A percentile compares a stretch with the other conserved stretches of the same genome.
Evolutionary conservation across 2,888 invertebrate genomes (phyloP).

Genomic region (Drosophila diplacantha): DNA sequence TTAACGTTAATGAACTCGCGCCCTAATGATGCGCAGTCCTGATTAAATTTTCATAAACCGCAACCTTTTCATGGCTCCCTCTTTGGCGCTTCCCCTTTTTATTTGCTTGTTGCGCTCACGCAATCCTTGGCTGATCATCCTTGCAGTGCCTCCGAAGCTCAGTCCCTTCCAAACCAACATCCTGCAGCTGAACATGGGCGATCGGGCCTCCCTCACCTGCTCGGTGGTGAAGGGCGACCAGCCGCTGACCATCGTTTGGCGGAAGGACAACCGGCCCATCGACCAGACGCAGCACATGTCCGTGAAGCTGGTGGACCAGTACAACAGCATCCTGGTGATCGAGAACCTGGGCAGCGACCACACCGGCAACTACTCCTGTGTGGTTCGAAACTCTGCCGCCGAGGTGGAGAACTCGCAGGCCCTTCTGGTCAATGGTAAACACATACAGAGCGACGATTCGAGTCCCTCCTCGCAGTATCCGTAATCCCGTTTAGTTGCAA

Average conservation of each 20-base stretch:
- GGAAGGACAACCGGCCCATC: slow-evolving; percentile 84
- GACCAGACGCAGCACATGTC: slow-evolving; percentile 82
- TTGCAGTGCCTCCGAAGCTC: slow-evolving; percentile 85
- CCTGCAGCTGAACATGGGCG: slow-evolving; percentile 84
- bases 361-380: slow-evolving; percentile 88
- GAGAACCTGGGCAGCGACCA: slow-evolving; percentile 86
- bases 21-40: slow-evolving; percentile 65
- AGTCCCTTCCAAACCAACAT: slow-evolving; percentile 85
- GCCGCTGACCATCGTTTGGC: slow-evolving; percentile 87
- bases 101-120: slow-evolving; percentile 18
- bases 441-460: slow-evolving; percentile 36
- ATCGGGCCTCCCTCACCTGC: slow-evolving; percentile 86
- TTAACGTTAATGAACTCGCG: slow-evolving; percentile 61
- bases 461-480: slow-evolving; percentile 23
- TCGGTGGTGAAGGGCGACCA: slow-evolving; percentile 87
- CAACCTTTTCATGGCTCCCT: slow-evolving; percentile 23
- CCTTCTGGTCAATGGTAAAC: slow-evolving; percentile 88
- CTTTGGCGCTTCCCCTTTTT: slow-evolving; percentile 14
- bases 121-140: slow-evolving; percentile 47
- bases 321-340: slow-evolving; percentile 87
- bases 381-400: slow-evolving; percentile 85
- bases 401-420: slow-evolving; percentile 86
- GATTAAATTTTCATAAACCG: slow-evolving; percentile 70
- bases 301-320: slow-evolving; percentile 86
- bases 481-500: slow-evolving; percentile 55